Percentiles rank a stretch among this genome's conserved stretches.
phyloP scores from a whole-genome alignment of 2,113 vertebrate genomes.

The Megaceryle maxima region DNA sequence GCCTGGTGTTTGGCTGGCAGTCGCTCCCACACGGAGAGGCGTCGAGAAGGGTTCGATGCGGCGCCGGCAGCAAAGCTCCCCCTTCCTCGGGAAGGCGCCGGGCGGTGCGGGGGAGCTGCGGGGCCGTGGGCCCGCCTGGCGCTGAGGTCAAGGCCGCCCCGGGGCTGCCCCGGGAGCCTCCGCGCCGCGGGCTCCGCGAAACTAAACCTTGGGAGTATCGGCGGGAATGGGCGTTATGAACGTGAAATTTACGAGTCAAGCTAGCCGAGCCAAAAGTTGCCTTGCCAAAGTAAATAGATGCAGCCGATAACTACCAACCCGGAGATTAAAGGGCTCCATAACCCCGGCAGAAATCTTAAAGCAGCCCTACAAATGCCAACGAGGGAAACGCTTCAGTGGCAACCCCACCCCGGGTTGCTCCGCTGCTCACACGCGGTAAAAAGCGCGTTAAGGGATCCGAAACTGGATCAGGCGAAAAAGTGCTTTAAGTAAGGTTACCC shows the following conservation, averaged over 20 bases:
- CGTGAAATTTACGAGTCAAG: slow-evolving; percentile 70
- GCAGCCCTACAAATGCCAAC: background rate
- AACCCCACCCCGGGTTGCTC: background rate
- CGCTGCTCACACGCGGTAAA: slow-evolving; percentile 37
- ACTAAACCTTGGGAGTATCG: background rate
- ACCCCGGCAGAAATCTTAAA: slow-evolving; percentile 30
- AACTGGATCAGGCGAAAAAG: slow-evolving; percentile 23
- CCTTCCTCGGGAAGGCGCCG: background rate
- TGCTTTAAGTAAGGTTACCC: slow-evolving; percentile 2
- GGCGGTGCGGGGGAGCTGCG: slow-evolving; percentile 4
- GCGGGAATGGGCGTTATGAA: slow-evolving; percentile 64
- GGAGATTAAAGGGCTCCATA: slow-evolving; percentile 54
- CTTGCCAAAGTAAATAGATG: slow-evolving; percentile 77
- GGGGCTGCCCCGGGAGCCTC: background rate
- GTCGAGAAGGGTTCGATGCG: background rate
- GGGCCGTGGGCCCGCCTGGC: background rate
- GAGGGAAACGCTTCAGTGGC: background rate
- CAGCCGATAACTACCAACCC: slow-evolving; percentile 68
- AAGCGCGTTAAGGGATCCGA: slow-evolving; percentile 51
- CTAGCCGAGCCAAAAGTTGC: slow-evolving; percentile 72
- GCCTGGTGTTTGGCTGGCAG: slow-evolving; percentile 10
- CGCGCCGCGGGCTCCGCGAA: background rate
- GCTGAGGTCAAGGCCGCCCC: background rate
- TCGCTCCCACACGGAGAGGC: slow-evolving; percentile 19
- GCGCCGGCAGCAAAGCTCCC: slow-evolving; percentile 30